Evolutionary conservation across 2,888 invertebrate genomes (phyloP), one percentile per base, ranked within the genome.

Genomic region (Macaria notata): DNA sequence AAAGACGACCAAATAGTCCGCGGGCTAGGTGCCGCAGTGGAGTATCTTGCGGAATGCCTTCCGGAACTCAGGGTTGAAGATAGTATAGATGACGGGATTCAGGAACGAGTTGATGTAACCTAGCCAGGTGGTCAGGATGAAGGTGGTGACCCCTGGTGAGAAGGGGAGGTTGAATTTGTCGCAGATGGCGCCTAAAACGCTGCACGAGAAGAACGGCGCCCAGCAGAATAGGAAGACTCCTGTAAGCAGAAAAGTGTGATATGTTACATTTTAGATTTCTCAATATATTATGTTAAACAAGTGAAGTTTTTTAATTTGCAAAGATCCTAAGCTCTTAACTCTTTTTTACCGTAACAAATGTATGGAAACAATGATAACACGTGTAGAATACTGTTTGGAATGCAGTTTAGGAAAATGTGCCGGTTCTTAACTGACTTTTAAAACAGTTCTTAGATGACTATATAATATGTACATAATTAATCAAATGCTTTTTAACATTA

Each of bases 181-280:
- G 92, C 99, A 99, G 83, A 99, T 95, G 7, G 99, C 99, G 81
- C 98, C 98, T 92, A 98, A 94, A 67, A 99, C 98, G 88, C 98
- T 98, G 92, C 98, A 98, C 2, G 98, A 97, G 94, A 99, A 99
- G 93, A 99, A 99, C 41, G 99, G 99, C 62, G 98, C 96, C 99
- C 99, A 99, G 89, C 99, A 99, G 78, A 98, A 94, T 44, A 99
- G 94, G 86, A 99, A 99, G 3, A 99, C 98, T 73, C 98, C 99
- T 99, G 93, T n/a, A 69, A 47, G 54, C 59, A 56, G 90, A 63
- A 69, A 51, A 36, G 3, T 31, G 9, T 4, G 39, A 9, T 19
- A 39, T n/a, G 7, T 9, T 19, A 36, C 4, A n/a, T 4, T 31
- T 2, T 30, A 46, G 19, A 19, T 19, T 1, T 19, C 19, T 19